phyloP scores from a whole-genome alignment of 2,888 invertebrate species.

The Aricia artaxerxes region DNA sequence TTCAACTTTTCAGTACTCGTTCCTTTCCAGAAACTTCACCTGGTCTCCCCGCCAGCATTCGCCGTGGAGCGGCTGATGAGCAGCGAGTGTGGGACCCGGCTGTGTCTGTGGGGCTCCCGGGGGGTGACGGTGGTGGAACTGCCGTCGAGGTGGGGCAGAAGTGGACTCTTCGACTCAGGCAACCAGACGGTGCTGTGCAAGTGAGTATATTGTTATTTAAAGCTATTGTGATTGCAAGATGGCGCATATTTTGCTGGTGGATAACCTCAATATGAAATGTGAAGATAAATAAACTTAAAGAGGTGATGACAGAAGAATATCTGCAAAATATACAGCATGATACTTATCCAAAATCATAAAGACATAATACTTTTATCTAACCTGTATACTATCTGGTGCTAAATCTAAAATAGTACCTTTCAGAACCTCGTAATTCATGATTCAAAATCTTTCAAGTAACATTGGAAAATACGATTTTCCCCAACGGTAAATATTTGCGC shows the following conservation, averaged over 20 bases:
- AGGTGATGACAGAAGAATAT: not conserved
- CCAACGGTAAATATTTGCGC: slow-evolving; percentile 19
- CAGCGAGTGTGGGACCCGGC: slow-evolving; percentile 83
- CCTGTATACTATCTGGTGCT: not conserved
- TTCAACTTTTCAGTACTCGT: not conserved
- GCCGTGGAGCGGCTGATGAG: slow-evolving; percentile 83
- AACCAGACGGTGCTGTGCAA: slow-evolving; percentile 85
- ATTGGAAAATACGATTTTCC: not conserved
- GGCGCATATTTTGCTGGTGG: too few species aligned
- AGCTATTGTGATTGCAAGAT: too few species aligned
- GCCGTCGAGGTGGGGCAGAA: slow-evolving; percentile 86
- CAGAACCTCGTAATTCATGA: not conserved
- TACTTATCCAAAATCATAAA: not conserved
- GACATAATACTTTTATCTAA: not conserved
- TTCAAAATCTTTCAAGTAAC: not conserved
- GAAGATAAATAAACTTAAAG: not conserved
- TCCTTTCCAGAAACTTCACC: slow-evolving; percentile 82
- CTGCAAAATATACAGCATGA: not conserved
- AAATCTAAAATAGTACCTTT: not conserved
- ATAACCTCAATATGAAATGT: too few species aligned
- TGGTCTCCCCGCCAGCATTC: slow-evolving; percentile 84
- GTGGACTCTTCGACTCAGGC: slow-evolving; percentile 84
- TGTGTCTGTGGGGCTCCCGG: slow-evolving; percentile 85
- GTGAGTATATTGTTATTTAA: slow-evolving; percentile 72
- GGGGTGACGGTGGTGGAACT: slow-evolving; percentile 87